Conservation (phyloP, 2,113 vertebrate species). For the Genyomyrus donnyi region DNA sequence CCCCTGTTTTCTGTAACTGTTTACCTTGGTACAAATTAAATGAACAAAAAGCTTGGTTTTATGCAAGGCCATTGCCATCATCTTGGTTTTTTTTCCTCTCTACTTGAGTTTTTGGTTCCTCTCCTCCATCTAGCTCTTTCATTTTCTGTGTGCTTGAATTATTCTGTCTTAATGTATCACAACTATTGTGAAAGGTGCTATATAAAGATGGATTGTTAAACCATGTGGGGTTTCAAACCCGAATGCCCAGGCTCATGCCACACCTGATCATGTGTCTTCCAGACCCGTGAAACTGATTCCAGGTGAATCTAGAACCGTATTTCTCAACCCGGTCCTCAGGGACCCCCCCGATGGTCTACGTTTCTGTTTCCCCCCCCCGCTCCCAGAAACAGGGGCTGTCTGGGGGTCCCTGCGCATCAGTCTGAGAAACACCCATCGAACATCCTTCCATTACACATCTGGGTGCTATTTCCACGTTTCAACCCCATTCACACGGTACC, state of each 20-base stretch:
- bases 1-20: neutral
- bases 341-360: neutral
- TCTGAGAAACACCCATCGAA: neutral
- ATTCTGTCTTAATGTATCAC: neutral
- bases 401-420: no score
- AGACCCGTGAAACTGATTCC: neutral
- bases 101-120: neutral
- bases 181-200: neutral
- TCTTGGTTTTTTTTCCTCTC: neutral
- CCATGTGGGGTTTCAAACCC: no score
- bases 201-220: no score
- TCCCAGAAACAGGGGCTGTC: no score
- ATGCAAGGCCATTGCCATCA: neutral
- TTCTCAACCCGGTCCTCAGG: neutral
- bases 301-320: neutral
- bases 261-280: no score
- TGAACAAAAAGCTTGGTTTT: neutral
- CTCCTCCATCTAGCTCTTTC: neutral
- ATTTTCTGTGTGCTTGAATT: neutral
- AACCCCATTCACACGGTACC: neutral
- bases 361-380: no score
- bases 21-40: neutral
- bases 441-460: neutral
- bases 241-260: neutral
- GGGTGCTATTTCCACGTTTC: neutral